Percentiles rank a stretch among this genome's conserved stretches.
Conservation (phyloP, 2,888 invertebrate species). For the Torymus tubicola region DNA sequence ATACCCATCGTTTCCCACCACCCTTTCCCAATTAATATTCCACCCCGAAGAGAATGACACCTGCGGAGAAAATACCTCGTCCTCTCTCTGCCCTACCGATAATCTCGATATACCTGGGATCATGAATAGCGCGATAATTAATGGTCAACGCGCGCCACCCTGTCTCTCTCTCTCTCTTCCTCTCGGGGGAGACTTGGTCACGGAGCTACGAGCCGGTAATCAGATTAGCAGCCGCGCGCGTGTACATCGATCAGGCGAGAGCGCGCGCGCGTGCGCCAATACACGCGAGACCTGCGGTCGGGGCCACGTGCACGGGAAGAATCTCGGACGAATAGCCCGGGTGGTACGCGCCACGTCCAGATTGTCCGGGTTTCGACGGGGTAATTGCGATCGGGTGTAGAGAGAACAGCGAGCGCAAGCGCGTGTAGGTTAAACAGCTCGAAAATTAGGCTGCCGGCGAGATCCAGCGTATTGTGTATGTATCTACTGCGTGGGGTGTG, state of each 20-base stretch:
- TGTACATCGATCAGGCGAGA: background rate
- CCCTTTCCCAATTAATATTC: background rate
- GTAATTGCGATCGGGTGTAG: too few relatives aligned
- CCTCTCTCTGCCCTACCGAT: background rate
- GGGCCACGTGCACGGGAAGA: too few relatives aligned
- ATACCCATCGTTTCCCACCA: too few relatives aligned
- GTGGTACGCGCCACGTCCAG: too few relatives aligned
- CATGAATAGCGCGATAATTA: slow-evolving; percentile 46
- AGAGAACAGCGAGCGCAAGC: too few relatives aligned
- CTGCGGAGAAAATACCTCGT: background rate
- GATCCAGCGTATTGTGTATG: too few relatives aligned
- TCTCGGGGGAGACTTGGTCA: background rate
- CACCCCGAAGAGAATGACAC: background rate
- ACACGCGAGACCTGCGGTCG: background rate
- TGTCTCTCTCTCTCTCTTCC: background rate
- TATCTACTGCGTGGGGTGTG: too few relatives aligned
- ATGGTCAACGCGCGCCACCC: slow-evolving; percentile 1
- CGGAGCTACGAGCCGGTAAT: slow-evolving; percentile 4
- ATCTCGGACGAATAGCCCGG: too few relatives aligned
- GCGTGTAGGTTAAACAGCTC: too few relatives aligned
- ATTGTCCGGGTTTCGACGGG: too few relatives aligned
- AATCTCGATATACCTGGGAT: background rate
- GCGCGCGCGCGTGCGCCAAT: background rate
- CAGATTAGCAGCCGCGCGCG: slow-evolving; percentile 22
- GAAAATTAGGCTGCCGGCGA: too few relatives aligned